These are phyloP conservation scores for Sarcoramphus papa DNA, from an alignment of 2,797 vertebrate genomes.

Conservation along the genomic window DNA sequence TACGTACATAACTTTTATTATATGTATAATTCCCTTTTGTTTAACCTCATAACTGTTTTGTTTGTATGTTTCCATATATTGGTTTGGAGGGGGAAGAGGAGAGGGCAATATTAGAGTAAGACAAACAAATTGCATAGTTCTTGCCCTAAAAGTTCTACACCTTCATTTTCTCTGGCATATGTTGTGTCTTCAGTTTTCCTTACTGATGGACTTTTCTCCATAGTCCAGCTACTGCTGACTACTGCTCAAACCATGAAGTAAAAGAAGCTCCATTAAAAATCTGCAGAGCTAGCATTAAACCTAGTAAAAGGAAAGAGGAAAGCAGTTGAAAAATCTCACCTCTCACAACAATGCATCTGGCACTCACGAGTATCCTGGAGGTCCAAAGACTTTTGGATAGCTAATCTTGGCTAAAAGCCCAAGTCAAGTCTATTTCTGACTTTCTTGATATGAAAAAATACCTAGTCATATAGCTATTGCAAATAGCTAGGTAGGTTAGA, in stretches of 20 bases:
- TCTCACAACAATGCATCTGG: neutral
- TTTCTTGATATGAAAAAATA: neutral
- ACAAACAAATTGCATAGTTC: neutral
- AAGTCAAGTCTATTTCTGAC: neutral
- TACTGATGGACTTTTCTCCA: neutral
- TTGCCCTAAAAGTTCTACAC: neutral
- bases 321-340: neutral
- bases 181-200: neutral
- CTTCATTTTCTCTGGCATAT: neutral
- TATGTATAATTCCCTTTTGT: neutral
- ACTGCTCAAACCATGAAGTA: neutral
- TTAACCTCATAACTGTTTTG: neutral
- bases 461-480: neutral
- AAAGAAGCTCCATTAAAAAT: neutral
- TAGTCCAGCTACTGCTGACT: neutral
- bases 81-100: neutral
- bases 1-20: neutral
- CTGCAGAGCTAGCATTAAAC: neutral
- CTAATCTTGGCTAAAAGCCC: neutral
- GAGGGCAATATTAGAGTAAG: neutral
- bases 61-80: neutral
- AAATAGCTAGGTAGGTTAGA: neutral
- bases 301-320: neutral
- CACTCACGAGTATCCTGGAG: neutral
- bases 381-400: neutral